Percentiles rank a stretch among this genome's conserved stretches.
These are phyloP conservation scores for Sminthurides aquaticus DNA, from an alignment of 2,888 invertebrate species.

Conservation along the genomic window DNA sequence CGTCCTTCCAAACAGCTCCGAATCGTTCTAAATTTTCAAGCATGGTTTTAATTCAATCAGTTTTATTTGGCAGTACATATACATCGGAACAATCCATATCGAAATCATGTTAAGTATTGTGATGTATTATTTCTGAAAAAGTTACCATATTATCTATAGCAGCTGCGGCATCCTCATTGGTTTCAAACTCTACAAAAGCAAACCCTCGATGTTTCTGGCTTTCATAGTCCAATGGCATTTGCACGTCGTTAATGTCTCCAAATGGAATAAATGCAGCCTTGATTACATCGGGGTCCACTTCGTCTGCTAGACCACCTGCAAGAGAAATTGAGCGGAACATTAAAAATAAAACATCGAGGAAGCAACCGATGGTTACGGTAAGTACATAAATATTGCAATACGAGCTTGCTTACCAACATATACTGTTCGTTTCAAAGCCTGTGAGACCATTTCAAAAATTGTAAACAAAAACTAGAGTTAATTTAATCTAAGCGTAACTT, in stretches of 20 bases:
- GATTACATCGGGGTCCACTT: constrained; percentile 90
- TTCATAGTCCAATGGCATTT: constrained; percentile 96
- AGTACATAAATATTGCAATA: constrained; percentile 1
- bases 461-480: no score
- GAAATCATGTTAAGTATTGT: neutral
- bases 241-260: constrained; percentile 95
- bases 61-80: neutral
- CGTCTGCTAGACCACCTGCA: constrained; percentile 74
- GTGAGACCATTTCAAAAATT: constrained; percentile 20
- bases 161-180: constrained; percentile 94
- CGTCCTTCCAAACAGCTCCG: constrained; percentile 92
- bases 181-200: constrained; percentile 96
- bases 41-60: neutral
- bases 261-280: constrained; percentile 97
- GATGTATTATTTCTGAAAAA: neutral
- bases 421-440: constrained; percentile 60
- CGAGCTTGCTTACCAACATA: constrained; percentile 59
- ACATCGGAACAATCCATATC: neutral
- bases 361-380: neutral
- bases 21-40: constrained; percentile 72
- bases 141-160: constrained; percentile 97
- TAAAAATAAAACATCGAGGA: constrained; percentile 7
- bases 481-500: no score
- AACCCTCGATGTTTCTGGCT: constrained; percentile 96
- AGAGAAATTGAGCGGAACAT: neutral